Conservation (phyloP, 2,797 vertebrate genomes). For the Chiloscyllium punctatum region DNA sequence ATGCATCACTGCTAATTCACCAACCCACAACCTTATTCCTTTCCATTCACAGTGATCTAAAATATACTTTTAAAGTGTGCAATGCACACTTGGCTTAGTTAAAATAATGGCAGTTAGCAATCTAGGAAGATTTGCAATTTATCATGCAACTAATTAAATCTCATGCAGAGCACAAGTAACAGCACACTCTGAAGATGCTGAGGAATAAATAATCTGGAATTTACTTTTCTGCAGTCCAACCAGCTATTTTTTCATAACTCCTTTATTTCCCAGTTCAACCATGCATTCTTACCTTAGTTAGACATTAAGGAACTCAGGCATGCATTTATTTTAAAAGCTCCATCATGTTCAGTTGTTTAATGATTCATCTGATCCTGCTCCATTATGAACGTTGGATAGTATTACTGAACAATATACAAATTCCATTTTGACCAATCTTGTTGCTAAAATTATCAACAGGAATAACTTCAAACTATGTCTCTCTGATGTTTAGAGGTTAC, state of each 20-base stretch:
- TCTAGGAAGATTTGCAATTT: background rate
- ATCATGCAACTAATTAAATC: conserved; percentile 10
- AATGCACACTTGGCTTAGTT: background rate
- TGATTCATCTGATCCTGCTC: background rate
- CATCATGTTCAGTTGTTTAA: background rate
- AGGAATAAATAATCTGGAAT: background rate
- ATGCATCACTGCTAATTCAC: background rate
- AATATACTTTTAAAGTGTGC: background rate
- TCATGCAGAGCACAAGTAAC: conserved; percentile 25
- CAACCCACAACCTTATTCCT: background rate
- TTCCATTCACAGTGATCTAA: background rate
- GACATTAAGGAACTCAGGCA: background rate
- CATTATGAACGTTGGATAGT: background rate
- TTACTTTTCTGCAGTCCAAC: background rate
- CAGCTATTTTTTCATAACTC: background rate
- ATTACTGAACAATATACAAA: background rate
- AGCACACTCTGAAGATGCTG: background rate
- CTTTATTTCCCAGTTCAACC: background rate
- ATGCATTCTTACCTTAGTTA: background rate
- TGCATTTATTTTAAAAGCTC: background rate
- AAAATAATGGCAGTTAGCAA: background rate
- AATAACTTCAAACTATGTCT: background rate
- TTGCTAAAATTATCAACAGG: background rate
- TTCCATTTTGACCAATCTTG: background rate
- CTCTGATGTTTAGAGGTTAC: background rate